A percentile compares a stretch with the other conserved stretches of the same genome.
Conservation (phyloP, 2,113 vertebrate species). For the Erythrolamprus reginae region DNA sequence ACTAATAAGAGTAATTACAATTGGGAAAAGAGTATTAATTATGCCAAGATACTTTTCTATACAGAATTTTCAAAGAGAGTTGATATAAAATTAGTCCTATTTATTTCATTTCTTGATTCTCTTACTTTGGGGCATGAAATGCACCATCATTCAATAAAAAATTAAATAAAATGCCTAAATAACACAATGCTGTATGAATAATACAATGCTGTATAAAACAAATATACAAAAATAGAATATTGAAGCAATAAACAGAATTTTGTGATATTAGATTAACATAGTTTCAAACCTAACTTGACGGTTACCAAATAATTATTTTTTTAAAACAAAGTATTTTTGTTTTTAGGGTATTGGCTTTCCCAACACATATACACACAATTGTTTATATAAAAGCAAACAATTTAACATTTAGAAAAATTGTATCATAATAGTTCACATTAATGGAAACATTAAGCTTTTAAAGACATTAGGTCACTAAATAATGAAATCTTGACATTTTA, state of each 20-base stretch:
- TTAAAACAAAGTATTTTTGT: background rate
- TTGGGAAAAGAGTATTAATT: slow-evolving; percentile 56
- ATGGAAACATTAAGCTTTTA: background rate
- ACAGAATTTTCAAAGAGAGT: background rate
- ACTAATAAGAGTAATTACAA: slow-evolving; percentile 53
- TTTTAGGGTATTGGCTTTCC: background rate
- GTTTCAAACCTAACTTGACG: slow-evolving; percentile 10
- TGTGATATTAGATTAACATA: background rate
- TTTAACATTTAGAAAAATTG: background rate
- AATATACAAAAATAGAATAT: slow-evolving; percentile 57
- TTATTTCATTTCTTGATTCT: slow-evolving; percentile 66
- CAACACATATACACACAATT: background rate
- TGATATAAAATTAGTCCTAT: background rate
- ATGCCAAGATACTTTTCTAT: slow-evolving; percentile 18
- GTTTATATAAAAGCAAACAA: background rate
- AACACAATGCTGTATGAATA: slow-evolving; percentile 66
- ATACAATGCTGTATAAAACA: slow-evolving; percentile 68
- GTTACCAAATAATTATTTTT: background rate
- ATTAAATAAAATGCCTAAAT: slow-evolving; percentile 62
- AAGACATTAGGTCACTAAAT: background rate
- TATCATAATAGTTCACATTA: background rate
- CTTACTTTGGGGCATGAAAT: slow-evolving; percentile 68
- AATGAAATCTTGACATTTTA: background rate
- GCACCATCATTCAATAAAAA: slow-evolving; percentile 70
- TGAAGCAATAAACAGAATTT: slow-evolving; percentile 22